phyloP scores from a whole-genome alignment of 2,888 invertebrate genomes.

The Heliconius charithonia region DNA sequence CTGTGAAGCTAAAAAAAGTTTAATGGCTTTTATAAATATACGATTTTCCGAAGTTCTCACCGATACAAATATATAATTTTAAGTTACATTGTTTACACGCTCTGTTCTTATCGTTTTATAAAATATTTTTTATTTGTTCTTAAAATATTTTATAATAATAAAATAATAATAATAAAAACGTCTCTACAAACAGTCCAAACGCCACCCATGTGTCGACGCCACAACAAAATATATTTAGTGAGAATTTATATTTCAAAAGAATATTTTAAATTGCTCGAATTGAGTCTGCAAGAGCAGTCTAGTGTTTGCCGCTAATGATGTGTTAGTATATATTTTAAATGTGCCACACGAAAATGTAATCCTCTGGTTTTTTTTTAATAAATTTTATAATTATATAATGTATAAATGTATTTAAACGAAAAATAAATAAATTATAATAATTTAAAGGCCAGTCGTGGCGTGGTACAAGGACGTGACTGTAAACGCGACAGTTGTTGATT shows the following conservation, averaged over 20 bases:
- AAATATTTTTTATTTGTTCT: too few relatives aligned
- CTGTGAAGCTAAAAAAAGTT: too few relatives aligned
- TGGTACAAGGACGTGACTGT: background rate
- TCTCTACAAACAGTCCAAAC: background rate
- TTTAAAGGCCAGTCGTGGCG: background rate
- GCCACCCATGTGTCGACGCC: constrained; percentile 14
- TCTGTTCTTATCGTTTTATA: too few relatives aligned
- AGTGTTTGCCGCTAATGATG: constrained; percentile 41
- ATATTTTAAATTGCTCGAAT: constrained; percentile 47
- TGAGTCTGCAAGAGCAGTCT: constrained; percentile 37
- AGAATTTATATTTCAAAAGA: constrained; percentile 47
- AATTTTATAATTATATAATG: background rate
- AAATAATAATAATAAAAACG: background rate
- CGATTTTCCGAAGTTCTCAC: too few relatives aligned
- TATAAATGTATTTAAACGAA: background rate
- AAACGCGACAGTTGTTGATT: background rate
- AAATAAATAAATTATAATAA: background rate
- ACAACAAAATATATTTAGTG: constrained; percentile 40
- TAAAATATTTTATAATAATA: background rate
- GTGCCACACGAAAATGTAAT: constrained; percentile 7
- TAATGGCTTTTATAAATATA: too few relatives aligned
- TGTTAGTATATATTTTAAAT: constrained; percentile 24
- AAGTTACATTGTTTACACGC: too few relatives aligned
- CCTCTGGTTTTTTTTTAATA: background rate
- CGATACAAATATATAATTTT: too few relatives aligned